Conservation (phyloP, 2,797 vertebrate species). For the Lindbergichthys nudifrons region DNA sequence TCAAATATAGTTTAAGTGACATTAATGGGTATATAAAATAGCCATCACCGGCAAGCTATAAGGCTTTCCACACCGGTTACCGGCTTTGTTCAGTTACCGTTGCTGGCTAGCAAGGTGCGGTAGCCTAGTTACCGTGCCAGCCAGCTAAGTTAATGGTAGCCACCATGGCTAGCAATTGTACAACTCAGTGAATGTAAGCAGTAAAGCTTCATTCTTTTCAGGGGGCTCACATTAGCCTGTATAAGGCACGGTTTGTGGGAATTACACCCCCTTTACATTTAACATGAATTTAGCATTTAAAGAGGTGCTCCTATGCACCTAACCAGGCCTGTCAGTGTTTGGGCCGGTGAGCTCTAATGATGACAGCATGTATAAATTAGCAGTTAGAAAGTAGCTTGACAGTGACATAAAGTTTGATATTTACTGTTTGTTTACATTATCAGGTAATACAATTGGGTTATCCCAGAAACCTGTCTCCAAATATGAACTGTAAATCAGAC, state of each 20-base stretch:
- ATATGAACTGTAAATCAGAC: background rate
- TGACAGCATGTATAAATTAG: slow-evolving; percentile 16
- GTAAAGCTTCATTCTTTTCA: slow-evolving; percentile 14
- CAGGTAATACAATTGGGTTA: background rate
- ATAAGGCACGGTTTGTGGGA: slow-evolving; percentile 25
- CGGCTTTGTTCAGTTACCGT: slow-evolving; percentile 79
- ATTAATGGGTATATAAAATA: background rate
- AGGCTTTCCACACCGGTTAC: slow-evolving; percentile 60
- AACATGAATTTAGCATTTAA: slow-evolving; percentile 6
- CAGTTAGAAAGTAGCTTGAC: background rate
- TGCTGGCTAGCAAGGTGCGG: slow-evolving; percentile 58
- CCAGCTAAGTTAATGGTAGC: slow-evolving; percentile 25
- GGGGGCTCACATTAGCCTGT: slow-evolving; percentile 11
- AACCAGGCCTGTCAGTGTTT: slow-evolving; percentile 49
- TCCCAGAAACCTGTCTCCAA: background rate
- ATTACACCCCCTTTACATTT: slow-evolving; percentile 13
- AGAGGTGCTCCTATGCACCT: slow-evolving; percentile 28
- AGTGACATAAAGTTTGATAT: background rate
- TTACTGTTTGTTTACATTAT: background rate
- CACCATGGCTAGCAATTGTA: slow-evolving; percentile 25
- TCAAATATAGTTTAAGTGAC: background rate
- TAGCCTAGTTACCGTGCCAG: slow-evolving; percentile 44
- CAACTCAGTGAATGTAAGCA: slow-evolving; percentile 16
- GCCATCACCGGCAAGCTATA: slow-evolving; percentile 29
- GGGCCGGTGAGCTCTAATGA: slow-evolving; percentile 19